Conservation (phyloP, 1,140 invertebrate species). For the Thalassaphorura encarpata region DNA sequence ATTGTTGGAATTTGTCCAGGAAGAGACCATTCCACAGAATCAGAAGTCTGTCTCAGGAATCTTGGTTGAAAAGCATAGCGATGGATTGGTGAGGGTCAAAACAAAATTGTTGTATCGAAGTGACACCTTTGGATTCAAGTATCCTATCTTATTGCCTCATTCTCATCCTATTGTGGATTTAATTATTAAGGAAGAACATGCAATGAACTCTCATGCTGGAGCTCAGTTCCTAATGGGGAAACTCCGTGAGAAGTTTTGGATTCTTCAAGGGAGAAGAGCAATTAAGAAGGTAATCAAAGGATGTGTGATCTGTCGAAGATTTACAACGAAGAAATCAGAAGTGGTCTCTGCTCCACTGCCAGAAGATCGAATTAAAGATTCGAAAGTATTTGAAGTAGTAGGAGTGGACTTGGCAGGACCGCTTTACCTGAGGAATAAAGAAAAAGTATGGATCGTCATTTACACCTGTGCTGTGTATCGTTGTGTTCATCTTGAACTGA, state of each 20-base stretch:
- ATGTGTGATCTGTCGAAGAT: slow-evolving; percentile 21
- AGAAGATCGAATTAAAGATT: slow-evolving; percentile 9
- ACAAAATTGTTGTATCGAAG: not conserved
- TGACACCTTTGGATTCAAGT: not conserved
- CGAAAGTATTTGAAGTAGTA: slow-evolving; percentile 16
- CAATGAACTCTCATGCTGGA: not conserved
- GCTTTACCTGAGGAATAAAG: slow-evolving; percentile 24
- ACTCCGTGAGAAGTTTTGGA: slow-evolving; percentile 17
- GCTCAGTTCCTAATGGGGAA: not conserved
- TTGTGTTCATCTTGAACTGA: slow-evolving; percentile 34
- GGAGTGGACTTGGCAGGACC: slow-evolving; percentile 33
- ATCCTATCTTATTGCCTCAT: slow-evolving; percentile 8
- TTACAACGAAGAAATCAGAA: slow-evolving; percentile 4
- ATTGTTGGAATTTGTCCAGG: not conserved
- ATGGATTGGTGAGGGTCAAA: slow-evolving; percentile 7
- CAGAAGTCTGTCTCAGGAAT: not conserved
- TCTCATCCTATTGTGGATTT: not conserved
- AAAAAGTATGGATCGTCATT: slow-evolving; percentile 31
- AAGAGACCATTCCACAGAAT: not conserved
- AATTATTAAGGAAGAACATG: slow-evolving; percentile 8
- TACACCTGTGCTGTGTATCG: slow-evolving; percentile 36
- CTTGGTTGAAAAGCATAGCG: not conserved
- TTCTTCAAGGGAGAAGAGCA: slow-evolving; percentile 4
- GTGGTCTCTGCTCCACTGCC: slow-evolving; percentile 23
- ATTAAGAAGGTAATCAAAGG: slow-evolving; percentile 4